These are phyloP conservation scores for Poeciliopsis occidentalis DNA, from an alignment of 2,113 vertebrate genomes.

Conservation along the genomic window DNA sequence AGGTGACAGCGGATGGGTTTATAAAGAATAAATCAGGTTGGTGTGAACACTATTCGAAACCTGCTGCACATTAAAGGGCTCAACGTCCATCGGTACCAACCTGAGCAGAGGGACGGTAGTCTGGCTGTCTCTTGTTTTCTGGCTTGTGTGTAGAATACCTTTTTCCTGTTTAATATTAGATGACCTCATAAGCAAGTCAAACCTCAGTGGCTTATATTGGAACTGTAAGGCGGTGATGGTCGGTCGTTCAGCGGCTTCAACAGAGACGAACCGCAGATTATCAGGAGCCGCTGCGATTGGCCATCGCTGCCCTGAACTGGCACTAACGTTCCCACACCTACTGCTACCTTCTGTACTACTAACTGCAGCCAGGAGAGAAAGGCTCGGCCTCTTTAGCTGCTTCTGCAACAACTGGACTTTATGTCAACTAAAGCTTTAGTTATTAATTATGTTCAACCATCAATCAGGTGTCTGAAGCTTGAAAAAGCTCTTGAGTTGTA, in stretches of 20 bases:
- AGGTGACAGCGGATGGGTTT: neutral
- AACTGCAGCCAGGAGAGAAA: conserved; percentile 42
- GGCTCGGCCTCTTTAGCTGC: neutral
- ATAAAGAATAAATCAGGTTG: conserved; percentile 15
- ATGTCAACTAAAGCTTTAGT: neutral
- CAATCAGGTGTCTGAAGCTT: too few species aligned
- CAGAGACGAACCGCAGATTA: neutral
- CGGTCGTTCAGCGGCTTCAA: neutral
- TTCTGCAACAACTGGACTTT: neutral
- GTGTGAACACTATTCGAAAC: conserved; percentile 19
- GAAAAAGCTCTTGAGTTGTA: neutral
- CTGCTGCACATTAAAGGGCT: conserved; percentile 53
- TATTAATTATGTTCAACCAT: neutral
- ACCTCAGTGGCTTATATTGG: conserved; percentile 73
- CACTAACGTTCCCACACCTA: conserved; percentile 64
- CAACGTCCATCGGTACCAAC: neutral
- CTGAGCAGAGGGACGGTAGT: conserved; percentile 1
- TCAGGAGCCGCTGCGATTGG: conserved; percentile 14
- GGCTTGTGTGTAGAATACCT: conserved; percentile 22
- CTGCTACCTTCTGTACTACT: conserved; percentile 41
- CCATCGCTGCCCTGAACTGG: conserved; percentile 38
- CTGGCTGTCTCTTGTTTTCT: conserved; percentile 15
- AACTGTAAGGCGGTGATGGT: conserved; percentile 43
- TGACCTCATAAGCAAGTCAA: conserved; percentile 74
- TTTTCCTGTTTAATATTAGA: conserved; percentile 46